These are phyloP conservation scores for Trachelus tabidus DNA, from an alignment of 2,888 invertebrate species.

Conservation along the genomic window DNA sequence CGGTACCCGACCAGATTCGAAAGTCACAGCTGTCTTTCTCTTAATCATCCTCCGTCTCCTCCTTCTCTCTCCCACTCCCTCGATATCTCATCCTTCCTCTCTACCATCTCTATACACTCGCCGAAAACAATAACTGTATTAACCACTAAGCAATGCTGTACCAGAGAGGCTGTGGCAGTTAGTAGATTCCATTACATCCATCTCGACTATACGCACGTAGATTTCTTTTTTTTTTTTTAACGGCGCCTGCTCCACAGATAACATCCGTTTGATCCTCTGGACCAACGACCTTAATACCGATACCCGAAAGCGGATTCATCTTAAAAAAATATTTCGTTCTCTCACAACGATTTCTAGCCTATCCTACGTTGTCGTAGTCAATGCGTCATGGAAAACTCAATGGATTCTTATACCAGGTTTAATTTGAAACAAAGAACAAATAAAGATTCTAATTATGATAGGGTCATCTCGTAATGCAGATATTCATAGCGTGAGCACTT, in stretches of 20 bases:
- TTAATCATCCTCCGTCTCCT: background rate
- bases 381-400: background rate
- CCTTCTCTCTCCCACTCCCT: background rate
- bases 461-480: background rate
- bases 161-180: background rate
- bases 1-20: background rate
- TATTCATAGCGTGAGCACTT: slow-evolving; percentile 4
- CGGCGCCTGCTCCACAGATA: background rate
- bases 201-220: background rate
- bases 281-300: background rate
- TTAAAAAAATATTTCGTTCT: background rate
- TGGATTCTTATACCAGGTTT: background rate
- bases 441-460: background rate
- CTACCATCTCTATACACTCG: too few species aligned
- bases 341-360: too few species aligned
- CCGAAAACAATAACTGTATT: background rate
- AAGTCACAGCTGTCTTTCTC: background rate
- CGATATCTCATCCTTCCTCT: background rate
- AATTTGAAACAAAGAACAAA: background rate
- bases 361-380: background rate
- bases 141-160: background rate
- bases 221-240: background rate
- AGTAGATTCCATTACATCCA: background rate
- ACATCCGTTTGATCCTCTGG: too few species aligned
- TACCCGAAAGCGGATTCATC: background rate